These are phyloP conservation scores for Tachuris rubrigastra DNA, from an alignment of 2,113 vertebrate species.

Conservation along the genomic window DNA sequence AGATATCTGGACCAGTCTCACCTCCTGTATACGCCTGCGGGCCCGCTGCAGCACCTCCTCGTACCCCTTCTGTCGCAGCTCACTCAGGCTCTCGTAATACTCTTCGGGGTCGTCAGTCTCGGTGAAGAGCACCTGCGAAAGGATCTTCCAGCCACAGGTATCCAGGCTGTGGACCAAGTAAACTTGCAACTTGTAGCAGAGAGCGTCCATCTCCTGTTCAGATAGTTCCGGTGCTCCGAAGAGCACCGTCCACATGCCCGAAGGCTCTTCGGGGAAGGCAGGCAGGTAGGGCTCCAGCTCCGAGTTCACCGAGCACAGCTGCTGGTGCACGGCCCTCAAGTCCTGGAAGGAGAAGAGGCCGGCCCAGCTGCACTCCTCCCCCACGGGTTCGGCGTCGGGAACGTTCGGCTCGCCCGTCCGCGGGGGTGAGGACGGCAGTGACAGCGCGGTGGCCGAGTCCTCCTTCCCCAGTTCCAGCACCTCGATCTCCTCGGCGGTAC, in stretches of 20 bases:
- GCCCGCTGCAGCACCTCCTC: conserved; percentile 90
- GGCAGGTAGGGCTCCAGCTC: conserved; percentile 92
- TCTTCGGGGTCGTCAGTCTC: conserved; percentile 92
- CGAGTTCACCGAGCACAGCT: conserved; percentile 92
- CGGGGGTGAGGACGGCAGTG: conserved; percentile 46
- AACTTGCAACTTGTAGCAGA: conserved; percentile 90
- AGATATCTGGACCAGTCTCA: conserved; percentile 38
- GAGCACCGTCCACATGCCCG: conserved; percentile 90
- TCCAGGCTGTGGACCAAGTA: conserved; percentile 94
- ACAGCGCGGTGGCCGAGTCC: conserved; percentile 44
- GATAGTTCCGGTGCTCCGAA: conserved; percentile 81
- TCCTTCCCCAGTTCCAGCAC: conserved; percentile 75
- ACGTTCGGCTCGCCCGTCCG: conserved; percentile 8
- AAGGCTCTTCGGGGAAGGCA: conserved; percentile 89
- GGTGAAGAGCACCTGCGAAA: conserved; percentile 92
- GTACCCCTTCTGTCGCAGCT: conserved; percentile 92
- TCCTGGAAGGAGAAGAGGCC: conserved; percentile 96
- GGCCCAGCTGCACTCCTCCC: conserved; percentile 94
- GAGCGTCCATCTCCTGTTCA: conserved; percentile 81
- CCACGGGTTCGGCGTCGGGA: conserved; percentile 7
- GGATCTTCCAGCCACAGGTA: conserved; percentile 97
- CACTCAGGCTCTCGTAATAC: conserved; percentile 96
- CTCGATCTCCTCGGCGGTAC: conserved; percentile 74
- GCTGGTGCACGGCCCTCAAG: conserved; percentile 86
- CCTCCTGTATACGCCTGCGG: conserved; percentile 88